These are phyloP conservation scores for Ethmia dodecea DNA, from an alignment of 2,888 invertebrate genomes.

Conservation along the genomic window DNA sequence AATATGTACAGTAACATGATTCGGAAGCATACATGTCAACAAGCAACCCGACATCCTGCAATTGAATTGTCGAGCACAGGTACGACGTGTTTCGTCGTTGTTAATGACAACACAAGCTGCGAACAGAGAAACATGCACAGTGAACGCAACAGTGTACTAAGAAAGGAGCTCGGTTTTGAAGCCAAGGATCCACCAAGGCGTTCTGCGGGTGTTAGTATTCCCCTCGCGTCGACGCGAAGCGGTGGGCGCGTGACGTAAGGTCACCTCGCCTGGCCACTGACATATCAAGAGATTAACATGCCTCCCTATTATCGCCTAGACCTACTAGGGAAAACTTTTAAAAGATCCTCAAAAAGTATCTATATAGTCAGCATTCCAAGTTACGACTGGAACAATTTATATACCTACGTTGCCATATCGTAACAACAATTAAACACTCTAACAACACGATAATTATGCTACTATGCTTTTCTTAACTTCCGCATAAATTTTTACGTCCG, in stretches of 20 bases:
- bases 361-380: too few relatives aligned
- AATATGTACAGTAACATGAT: not conserved
- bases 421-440: too few relatives aligned
- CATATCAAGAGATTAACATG: constrained; percentile 60
- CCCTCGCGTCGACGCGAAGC: constrained; percentile 56
- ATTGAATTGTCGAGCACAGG: constrained; percentile 9
- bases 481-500: too few relatives aligned
- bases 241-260: constrained; percentile 71
- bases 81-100: constrained; percentile 9
- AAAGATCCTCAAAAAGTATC: too few relatives aligned
- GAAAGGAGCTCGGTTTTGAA: constrained; percentile 77
- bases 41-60: constrained; percentile 8
- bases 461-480: too few relatives aligned
- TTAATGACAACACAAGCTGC: constrained; percentile 20
- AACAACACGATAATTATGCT: too few relatives aligned
- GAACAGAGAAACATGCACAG: constrained; percentile 43
- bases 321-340: too few relatives aligned
- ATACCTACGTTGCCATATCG: too few relatives aligned
- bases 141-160: constrained; percentile 60
- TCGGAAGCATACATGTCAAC: constrained; percentile 10
- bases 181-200: constrained; percentile 76
- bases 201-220: constrained; percentile 71
- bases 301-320: constrained; percentile 27
- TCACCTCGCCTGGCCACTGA: constrained; percentile 64
- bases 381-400: too few relatives aligned